These are phyloP conservation scores for Glossophaga mutica DNA, from an alignment of 2,797 vertebrate genomes.

Conservation along the genomic window DNA sequence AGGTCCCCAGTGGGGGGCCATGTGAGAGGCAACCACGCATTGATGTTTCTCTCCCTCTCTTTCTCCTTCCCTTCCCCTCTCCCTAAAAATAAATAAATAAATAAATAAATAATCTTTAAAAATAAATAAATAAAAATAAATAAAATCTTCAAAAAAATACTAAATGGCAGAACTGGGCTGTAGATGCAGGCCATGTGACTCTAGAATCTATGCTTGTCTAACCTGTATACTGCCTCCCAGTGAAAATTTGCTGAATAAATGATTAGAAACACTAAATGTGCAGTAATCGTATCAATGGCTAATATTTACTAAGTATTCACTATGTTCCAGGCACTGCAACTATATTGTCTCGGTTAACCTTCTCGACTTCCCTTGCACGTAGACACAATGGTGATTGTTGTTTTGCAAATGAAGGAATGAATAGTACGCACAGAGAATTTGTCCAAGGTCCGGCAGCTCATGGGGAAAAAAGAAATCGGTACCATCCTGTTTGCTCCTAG, in stretches of 20 bases:
- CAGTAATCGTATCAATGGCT: neutral
- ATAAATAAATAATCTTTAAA: too few species aligned
- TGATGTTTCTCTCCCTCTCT: too few species aligned
- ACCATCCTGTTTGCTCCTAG: neutral
- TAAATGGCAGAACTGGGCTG: neutral
- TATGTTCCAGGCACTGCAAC: neutral
- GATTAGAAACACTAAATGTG: neutral
- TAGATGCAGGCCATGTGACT: neutral
- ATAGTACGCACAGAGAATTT: constrained; percentile 15
- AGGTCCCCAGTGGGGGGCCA: too few species aligned
- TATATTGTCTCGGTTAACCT: neutral
- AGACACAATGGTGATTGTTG: neutral
- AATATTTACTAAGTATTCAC: constrained; percentile 9
- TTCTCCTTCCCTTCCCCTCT: too few species aligned
- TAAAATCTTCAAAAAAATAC: neutral
- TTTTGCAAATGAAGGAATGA: constrained; percentile 35
- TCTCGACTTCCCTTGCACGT: neutral
- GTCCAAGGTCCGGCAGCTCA: neutral
- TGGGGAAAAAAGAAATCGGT: neutral
- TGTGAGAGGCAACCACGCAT: too few species aligned
- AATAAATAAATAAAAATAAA: too few species aligned
- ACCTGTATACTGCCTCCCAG: neutral
- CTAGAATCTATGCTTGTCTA: neutral
- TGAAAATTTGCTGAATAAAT: constrained; percentile 21
- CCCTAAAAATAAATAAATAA: too few species aligned